Evolutionary conservation across 2,797 vertebrate species (phyloP).

Genomic region (Microctenopoma steveboyesi): DNA sequence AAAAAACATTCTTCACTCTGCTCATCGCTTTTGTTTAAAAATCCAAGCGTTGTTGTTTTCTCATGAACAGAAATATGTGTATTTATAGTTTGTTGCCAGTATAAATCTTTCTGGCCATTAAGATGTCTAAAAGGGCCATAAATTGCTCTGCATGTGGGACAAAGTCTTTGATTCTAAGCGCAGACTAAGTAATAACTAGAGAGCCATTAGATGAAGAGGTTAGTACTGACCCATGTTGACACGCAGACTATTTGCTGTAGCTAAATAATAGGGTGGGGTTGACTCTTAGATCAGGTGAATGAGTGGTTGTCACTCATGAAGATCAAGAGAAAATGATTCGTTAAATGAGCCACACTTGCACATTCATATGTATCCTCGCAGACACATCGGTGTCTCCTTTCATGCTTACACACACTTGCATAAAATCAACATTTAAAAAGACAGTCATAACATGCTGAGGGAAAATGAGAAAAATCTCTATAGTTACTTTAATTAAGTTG

Average conservation of each 20-base stretch:
- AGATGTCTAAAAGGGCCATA: constrained; percentile 57
- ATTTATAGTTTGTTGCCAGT: constrained; percentile 42
- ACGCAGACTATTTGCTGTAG: constrained; percentile 55
- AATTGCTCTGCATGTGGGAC: constrained; percentile 68
- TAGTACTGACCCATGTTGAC: constrained; percentile 50
- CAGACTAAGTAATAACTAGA: constrained; percentile 66
- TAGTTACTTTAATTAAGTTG: constrained; percentile 50
- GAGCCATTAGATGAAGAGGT: constrained; percentile 67
- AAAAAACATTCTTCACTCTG: constrained; percentile 31
- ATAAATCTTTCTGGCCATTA: constrained; percentile 49
- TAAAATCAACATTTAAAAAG: constrained; percentile 29
- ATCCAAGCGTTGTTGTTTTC: constrained; percentile 25
- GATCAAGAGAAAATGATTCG: constrained; percentile 55
- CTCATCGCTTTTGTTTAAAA: constrained; percentile 44
- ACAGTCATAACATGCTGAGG: constrained; percentile 42
- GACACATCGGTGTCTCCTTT: neutral
- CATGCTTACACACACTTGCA: constrained; percentile 18
- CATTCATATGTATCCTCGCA: neutral
- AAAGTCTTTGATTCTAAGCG: constrained; percentile 71
- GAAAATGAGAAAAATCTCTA: constrained; percentile 43
- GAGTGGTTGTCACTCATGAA: constrained; percentile 63
- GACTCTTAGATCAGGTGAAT: constrained; percentile 64
- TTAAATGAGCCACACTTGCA: constrained; percentile 34
- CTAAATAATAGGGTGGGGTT: constrained; percentile 74
- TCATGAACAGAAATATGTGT: constrained; percentile 4